Conservation (phyloP, 1,140 invertebrate species). For the Ostrea edulis region DNA sequence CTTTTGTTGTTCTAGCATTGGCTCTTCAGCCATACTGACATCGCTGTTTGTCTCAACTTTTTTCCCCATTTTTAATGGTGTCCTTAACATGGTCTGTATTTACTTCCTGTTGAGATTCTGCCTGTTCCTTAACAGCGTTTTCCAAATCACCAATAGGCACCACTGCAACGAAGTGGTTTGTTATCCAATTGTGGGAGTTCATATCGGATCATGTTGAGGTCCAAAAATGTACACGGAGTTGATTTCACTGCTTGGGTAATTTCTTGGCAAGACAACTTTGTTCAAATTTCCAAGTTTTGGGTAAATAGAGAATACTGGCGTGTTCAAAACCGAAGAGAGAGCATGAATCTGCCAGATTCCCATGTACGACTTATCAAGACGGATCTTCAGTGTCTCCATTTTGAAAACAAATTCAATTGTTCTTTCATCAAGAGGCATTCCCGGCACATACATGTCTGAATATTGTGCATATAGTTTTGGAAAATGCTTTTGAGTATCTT, state of each 20-base stretch:
- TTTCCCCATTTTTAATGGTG: background rate
- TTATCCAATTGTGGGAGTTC: slow-evolving; percentile 17
- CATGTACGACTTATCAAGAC: slow-evolving; percentile 40
- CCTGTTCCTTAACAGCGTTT: background rate
- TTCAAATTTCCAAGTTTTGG: slow-evolving; percentile 52
- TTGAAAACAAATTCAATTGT: slow-evolving; percentile 12
- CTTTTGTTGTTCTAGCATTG: background rate
- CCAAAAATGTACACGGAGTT: slow-evolving; percentile 33
- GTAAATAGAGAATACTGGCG: slow-evolving; percentile 51
- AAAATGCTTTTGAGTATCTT: background rate
- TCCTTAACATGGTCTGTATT: background rate
- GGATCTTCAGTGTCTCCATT: slow-evolving; percentile 52
- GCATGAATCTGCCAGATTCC: slow-evolving; percentile 56
- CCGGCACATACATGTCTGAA: slow-evolving; percentile 49
- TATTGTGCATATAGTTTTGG: slow-evolving; percentile 45
- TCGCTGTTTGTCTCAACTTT: background rate
- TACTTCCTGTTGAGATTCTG: background rate
- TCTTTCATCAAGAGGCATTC: slow-evolving; percentile 35
- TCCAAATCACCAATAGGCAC: slow-evolving; percentile 19
- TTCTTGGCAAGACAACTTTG: slow-evolving; percentile 37
- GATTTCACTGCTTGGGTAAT: background rate
- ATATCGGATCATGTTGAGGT: slow-evolving; percentile 41
- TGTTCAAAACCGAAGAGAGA: slow-evolving; percentile 43
- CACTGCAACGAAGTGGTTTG: slow-evolving; percentile 55
- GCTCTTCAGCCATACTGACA: background rate